Evolutionary conservation across 2,797 vertebrate genomes (phyloP).

Genomic region (Sciurus vulgaris): DNA sequence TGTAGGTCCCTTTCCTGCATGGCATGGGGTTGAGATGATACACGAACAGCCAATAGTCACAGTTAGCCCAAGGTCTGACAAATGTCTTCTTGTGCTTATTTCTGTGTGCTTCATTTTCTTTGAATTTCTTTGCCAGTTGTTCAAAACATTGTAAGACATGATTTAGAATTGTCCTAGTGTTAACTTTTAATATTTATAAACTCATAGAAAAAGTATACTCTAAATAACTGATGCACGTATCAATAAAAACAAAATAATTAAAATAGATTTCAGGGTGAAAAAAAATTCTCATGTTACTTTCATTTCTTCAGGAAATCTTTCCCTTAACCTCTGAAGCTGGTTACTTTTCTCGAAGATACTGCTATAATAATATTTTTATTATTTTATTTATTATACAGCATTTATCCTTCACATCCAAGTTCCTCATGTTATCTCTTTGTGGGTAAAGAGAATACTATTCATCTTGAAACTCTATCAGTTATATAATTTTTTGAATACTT

Average conservation of each 20-base stretch:
- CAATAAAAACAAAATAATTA: background rate
- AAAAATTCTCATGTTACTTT: background rate
- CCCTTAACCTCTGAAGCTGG: background rate
- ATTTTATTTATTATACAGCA: background rate
- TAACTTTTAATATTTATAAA: background rate
- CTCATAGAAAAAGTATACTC: background rate
- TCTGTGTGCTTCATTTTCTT: background rate
- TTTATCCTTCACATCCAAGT: conserved; percentile 1
- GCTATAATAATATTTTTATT: conserved; percentile 32
- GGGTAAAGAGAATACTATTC: background rate
- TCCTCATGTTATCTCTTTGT: background rate
- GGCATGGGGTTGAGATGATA: background rate
- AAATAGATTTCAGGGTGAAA: background rate
- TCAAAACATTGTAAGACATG: background rate
- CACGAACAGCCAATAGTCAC: background rate
- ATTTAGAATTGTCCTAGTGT: background rate
- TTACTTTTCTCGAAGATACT: background rate
- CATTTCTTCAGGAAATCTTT: background rate
- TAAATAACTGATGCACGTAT: background rate
- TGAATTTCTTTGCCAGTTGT: background rate
- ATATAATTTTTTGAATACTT: background rate
- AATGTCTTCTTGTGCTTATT: background rate
- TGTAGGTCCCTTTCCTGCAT: background rate
- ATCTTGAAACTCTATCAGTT: conserved; percentile 19
- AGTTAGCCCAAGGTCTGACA: background rate